Evolutionary conservation across 2,797 vertebrate genomes (phyloP).

Genomic region (Onychomys arenicola): DNA sequence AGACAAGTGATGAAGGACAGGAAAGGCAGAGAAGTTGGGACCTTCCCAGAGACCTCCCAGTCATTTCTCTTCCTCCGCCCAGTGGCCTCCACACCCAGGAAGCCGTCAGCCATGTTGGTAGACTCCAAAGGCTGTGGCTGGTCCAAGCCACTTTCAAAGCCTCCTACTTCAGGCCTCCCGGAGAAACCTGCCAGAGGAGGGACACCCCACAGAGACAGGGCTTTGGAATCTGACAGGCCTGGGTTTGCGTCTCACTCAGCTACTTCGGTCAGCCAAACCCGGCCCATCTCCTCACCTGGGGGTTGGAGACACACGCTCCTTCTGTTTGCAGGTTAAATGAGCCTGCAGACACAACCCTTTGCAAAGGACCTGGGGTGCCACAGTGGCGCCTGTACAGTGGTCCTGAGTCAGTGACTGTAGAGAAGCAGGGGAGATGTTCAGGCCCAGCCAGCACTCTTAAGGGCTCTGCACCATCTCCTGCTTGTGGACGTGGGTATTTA

Average conservation of each 20-base stretch:
- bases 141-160: background rate
- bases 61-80: background rate
- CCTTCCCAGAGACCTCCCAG: accelerated
- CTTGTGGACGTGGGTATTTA: background rate
- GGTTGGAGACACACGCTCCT: background rate
- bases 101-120: background rate
- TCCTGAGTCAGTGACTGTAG: background rate
- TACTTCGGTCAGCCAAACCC: background rate
- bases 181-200: background rate
- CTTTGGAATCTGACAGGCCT: background rate
- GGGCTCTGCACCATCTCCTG: background rate
- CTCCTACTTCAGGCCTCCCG: background rate
- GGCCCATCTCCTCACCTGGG: background rate
- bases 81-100: background rate
- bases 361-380: background rate
- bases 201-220: background rate
- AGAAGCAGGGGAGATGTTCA: background rate
- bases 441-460: background rate
- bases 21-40: background rate
- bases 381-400: background rate
- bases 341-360: accelerated
- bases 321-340: background rate
- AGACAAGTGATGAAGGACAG: background rate
- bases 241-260: background rate
- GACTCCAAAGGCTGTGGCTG: background rate